Evolutionary conservation across 1,140 invertebrate genomes (phyloP), one percentile per base, ranked within the genome.

Genomic region (Andricus grossulariae): DNA sequence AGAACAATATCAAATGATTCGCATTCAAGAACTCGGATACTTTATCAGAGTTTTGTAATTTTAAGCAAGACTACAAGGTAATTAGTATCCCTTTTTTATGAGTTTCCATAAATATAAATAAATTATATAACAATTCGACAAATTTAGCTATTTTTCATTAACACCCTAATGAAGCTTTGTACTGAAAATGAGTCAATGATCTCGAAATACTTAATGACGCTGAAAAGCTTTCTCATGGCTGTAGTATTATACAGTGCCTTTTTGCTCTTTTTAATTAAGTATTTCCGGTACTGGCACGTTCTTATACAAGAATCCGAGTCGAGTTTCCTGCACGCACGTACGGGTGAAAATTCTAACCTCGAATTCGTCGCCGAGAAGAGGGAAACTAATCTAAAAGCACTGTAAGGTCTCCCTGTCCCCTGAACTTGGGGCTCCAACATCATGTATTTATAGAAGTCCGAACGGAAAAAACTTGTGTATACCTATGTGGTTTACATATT

Each of bases 201-300:
- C 15, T 16, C 45, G 45, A 71, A 18, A 50, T 18, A 18, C 52
- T 25, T 21, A 73, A 70, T 71, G 52, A 19, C 16, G 57, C 19
- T 66, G 32, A 66, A 79, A 78, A 84, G 78, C 75, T 83, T 73
- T 80, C 76, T 84, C 88, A 88, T 89, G 86, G 87, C 86, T 85
- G 85, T 79, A 80, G 71, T 77, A 85, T 85, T 85, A 81, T 79
- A 82, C 80, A 81, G 76, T 10, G 39, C 7, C 39, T 71, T 80
- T 77, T 55, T 75, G 80, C 81, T 87, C 84, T 86, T 88, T 90
- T 89, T 90, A 90, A 90, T 91, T 88, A 87, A 86, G 82, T 85
- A 82, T 86, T 89, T 89, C 86, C 87, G 88, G 84, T 81, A 79
- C 74, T 66, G 51, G 80, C 79, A 76, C 72, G 81, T 90, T 85